A percentile compares a stretch with the other conserved stretches of the same genome.
phyloP scores from a whole-genome alignment of 2,888 invertebrate genomes.

The Apomyelois bistriatella region DNA sequence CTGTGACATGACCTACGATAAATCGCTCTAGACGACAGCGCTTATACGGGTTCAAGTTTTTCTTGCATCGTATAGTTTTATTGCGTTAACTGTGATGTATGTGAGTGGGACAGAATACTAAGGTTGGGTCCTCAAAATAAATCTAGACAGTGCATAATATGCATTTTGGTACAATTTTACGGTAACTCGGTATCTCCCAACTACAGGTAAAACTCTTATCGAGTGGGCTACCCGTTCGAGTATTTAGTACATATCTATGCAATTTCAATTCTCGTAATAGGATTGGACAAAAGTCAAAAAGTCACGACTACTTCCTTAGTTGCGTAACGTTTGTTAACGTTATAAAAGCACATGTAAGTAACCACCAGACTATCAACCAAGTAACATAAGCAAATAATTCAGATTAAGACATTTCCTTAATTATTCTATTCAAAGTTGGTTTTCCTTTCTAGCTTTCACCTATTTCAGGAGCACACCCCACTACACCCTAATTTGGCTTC shows the following conservation, averaged over 20 bases:
- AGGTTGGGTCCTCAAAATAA: constrained; percentile 16
- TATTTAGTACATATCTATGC: too few relatives aligned
- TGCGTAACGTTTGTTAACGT: too few relatives aligned
- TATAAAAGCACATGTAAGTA: too few relatives aligned
- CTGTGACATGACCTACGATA: constrained; percentile 24
- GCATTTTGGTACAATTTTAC: too few relatives aligned
- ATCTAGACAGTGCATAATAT: too few relatives aligned
- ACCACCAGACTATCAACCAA: neutral
- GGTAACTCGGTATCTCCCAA: too few relatives aligned
- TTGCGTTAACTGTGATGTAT: constrained; percentile 31
- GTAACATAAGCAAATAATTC: neutral
- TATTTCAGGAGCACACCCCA: neutral
- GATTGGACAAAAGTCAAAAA: too few relatives aligned
- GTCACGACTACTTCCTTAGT: too few relatives aligned
- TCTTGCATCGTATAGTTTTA: constrained; percentile 28
- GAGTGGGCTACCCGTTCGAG: too few relatives aligned
- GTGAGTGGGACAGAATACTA: constrained; percentile 22
- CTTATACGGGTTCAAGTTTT: constrained; percentile 26
- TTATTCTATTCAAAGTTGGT: constrained; percentile 1
- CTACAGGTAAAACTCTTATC: too few relatives aligned
- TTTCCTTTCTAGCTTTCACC: constrained; percentile 2
- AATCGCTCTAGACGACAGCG: constrained; percentile 27
- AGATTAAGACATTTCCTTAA: neutral
- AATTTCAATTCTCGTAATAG: too few relatives aligned
- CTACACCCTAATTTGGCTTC: constrained; percentile 11